Evolutionary conservation across 2,113 vertebrate genomes (phyloP).

Genomic region (Macquaria australasica): DNA sequence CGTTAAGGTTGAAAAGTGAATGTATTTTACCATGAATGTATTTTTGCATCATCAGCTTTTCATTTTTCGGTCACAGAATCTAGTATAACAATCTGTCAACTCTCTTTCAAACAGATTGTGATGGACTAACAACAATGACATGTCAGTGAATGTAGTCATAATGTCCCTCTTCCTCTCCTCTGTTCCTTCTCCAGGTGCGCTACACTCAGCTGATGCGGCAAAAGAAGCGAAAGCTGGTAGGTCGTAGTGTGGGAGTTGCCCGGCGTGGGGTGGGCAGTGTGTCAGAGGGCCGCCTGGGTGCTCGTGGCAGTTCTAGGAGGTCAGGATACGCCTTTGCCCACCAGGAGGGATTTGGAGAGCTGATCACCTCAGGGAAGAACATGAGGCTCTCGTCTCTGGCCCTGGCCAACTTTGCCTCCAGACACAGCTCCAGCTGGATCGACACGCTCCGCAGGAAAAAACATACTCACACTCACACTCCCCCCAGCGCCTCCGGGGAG

Average conservation of each 20-base stretch:
- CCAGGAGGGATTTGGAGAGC: constrained; percentile 95
- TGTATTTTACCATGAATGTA: background rate
- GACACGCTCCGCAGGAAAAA: constrained; percentile 93
- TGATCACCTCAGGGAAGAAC: constrained; percentile 96
- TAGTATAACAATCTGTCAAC: background rate
- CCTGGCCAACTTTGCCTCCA: constrained; percentile 86
- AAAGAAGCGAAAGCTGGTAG: constrained; percentile 88
- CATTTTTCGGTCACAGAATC: background rate
- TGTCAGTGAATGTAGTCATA: background rate
- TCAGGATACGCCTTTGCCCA: constrained; percentile 96
- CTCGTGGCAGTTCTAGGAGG: constrained; percentile 84
- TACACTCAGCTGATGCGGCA: constrained; percentile 91
- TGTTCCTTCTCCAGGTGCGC: constrained; percentile 86
- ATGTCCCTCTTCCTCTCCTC: background rate
- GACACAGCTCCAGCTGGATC: constrained; percentile 91
- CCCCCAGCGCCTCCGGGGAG: constrained; percentile 69
- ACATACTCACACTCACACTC: constrained; percentile 60
- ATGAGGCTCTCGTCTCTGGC: constrained; percentile 93
- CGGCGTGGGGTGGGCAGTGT: constrained; percentile 82
- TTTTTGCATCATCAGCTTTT: background rate
- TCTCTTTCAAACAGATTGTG: background rate
- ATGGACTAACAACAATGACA: background rate
- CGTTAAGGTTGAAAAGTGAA: background rate
- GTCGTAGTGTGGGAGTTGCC: constrained; percentile 70
- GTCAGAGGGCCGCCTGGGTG: constrained; percentile 81